Evolutionary conservation across 1,140 invertebrate species (phyloP), one percentile per base, ranked within the genome.

Genomic region (Lamellibrachia luymesi): DNA sequence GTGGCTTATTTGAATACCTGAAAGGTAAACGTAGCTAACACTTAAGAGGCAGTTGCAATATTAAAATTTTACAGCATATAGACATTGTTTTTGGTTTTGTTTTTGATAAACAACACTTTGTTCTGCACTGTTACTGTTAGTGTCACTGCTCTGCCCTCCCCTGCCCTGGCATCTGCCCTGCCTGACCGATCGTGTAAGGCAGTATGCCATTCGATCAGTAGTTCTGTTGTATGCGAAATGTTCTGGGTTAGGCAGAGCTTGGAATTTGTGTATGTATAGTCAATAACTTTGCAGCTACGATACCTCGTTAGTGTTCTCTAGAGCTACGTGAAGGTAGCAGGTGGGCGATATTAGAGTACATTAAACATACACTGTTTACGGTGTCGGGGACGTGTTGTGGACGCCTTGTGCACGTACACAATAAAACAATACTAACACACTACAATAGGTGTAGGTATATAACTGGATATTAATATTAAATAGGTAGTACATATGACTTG

Each of bases 371-470:
- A 80, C 64, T 22, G 13, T 17, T 17, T 80, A 80, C 13, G 17
- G 64, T 80, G 25, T 22, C 64, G 64, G 64, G 64, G 64, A 80
- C 64, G 17, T 80, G 25, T 80, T 22, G 64, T 80, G 64, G 64
- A 80, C 64, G 64, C 64, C 64, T 80, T 80, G 64, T 80, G 64
- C 64, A 80, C 64, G 64, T 80, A 80, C 64, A 80, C 64, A 80
- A 80, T 80, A 80, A 80, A 80, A 80, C 64, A 22, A 80, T 17
- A 80, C 25, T 80, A 80, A 80, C 1, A 80, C 17, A 80, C 64
- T 80, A 80, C 64, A 2, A 2, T 4, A 2, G 25, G 64, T 80
- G 64, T 22, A 80, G 64, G 64, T 80, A 80, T 80, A 80, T 22
- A 80, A 2, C 0, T 80, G 13, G 13, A 38, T 38, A 38, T 38